Conservation (phyloP, 1,140 invertebrate species). For the Drosophila truncata region DNA sequence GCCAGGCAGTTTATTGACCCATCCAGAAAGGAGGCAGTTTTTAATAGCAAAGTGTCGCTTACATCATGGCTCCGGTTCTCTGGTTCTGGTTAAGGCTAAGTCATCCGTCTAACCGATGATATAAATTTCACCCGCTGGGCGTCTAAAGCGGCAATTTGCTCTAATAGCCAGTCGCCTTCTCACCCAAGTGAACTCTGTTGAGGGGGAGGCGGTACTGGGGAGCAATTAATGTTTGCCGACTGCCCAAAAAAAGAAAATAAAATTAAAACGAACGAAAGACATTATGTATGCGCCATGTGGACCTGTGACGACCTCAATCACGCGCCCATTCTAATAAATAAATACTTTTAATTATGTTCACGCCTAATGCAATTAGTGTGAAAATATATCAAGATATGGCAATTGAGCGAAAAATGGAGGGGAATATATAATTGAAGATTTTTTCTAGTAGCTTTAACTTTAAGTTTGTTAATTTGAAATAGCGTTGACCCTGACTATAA, state of each 20-base stretch:
- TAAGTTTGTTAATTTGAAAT: not conserved
- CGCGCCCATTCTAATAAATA: slow-evolving; percentile 63
- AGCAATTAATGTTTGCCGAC: slow-evolving; percentile 66
- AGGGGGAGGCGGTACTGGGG: slow-evolving; percentile 7
- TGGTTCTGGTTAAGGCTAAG: slow-evolving; percentile 43
- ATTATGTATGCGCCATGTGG: slow-evolving; percentile 15
- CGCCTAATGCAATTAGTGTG: slow-evolving; percentile 55
- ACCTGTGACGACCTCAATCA: slow-evolving; percentile 59
- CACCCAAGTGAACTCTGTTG: slow-evolving; percentile 60
- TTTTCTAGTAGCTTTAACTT: slow-evolving; percentile 2
- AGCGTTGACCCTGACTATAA: not conserved
- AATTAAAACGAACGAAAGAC: slow-evolving; percentile 5
- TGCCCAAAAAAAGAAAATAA: slow-evolving; percentile 32
- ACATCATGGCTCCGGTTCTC: slow-evolving; percentile 56
- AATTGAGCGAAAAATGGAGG: slow-evolving; percentile 14
- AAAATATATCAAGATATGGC: slow-evolving; percentile 45
- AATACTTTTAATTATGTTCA: slow-evolving; percentile 61
- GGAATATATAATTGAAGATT: not conserved
- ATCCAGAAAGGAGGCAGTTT: slow-evolving; percentile 48
- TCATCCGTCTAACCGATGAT: slow-evolving; percentile 24
- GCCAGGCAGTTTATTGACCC: slow-evolving; percentile 61
- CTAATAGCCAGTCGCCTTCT: slow-evolving; percentile 42
- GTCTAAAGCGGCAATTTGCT: slow-evolving; percentile 65
- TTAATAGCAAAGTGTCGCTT: slow-evolving; percentile 60
- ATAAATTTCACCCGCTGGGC: slow-evolving; percentile 26